Evolutionary conservation across 2,797 vertebrate genomes (phyloP).

Genomic region (Myotis planiceps): DNA sequence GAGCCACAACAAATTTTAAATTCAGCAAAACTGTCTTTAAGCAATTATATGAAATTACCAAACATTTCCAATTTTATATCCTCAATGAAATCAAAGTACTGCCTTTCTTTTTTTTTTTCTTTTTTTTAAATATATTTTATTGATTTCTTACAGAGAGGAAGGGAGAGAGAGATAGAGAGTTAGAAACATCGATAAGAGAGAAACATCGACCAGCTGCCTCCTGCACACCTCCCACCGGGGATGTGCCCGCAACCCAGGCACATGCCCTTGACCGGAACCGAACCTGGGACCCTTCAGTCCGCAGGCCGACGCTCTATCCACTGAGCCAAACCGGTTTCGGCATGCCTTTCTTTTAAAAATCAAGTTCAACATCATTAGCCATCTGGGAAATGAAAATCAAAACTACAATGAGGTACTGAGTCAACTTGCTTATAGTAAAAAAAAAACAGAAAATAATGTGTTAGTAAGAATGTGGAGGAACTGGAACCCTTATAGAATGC

Average conservation of each 20-base stretch:
- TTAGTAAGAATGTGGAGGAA: neutral
- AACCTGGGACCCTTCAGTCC: too few relatives aligned
- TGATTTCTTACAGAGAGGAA: too few relatives aligned
- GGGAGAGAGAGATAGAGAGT: too few relatives aligned
- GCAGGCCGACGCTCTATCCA: too few relatives aligned
- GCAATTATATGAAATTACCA: conserved; percentile 7
- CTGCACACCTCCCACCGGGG: too few relatives aligned
- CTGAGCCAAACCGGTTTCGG: too few relatives aligned
- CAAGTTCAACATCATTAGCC: neutral
- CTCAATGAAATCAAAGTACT: conserved; percentile 20
- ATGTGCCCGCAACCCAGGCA: too few relatives aligned
- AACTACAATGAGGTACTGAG: neutral
- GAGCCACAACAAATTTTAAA: conserved; percentile 36
- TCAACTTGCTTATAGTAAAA: neutral
- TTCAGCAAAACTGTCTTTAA: conserved; percentile 28
- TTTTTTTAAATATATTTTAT: too few relatives aligned
- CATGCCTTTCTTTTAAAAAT: conserved; percentile 47
- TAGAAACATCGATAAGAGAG: too few relatives aligned
- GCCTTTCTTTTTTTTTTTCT: conserved; percentile 49
- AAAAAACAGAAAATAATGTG: neutral
- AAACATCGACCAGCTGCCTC: too few relatives aligned
- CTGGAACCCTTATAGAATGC: neutral
- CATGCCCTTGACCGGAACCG: too few relatives aligned
- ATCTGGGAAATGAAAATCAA: neutral
- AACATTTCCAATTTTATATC: conserved; percentile 39